Evolutionary conservation across 2,888 invertebrate species (phyloP), one percentile per base, ranked within the genome.

Genomic region (Holacanthella duospinosa): DNA sequence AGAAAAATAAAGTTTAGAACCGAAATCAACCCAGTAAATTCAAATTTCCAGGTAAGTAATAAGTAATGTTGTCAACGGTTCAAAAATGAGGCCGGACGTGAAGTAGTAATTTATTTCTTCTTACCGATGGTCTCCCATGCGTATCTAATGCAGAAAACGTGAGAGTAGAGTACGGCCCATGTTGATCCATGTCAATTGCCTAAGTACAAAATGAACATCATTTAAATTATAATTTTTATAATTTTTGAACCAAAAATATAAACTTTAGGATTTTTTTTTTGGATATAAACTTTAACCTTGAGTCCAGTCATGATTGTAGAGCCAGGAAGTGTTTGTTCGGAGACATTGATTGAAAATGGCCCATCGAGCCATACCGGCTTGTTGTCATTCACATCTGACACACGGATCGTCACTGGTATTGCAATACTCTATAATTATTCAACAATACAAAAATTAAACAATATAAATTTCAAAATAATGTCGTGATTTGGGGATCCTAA

Each of bases 361-460:
- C 68, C 69, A 28, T 62, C 65, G 24, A 70, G 63, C 65, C 70
- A 70, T 57, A 56, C 57, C 16, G 71, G 70, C 3, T 62, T 64
- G 58, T 69, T 69, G 53, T 71, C 71, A 48, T 71, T 71, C 1
- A 69, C 70, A 59, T 93, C 93, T 70, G 89, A 90, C 64, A 93
- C 92, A 71, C 91, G 83, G 60, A 89, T 86, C 71, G 86, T 88
- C 43, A 89, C 86, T 1, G 89, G 89, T 75, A 89, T 87, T 63
- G 86, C 83, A 76, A 88, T 87, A 68, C 85, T 87, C 82, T 86
- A 78, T 12, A 75, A 57, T 26, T 21, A n/a, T n/a, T n/a, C n/a
- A 4, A 9, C 21, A 16, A 54, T 54, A 9, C 21, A 24, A 16
- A 54, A 54, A 54, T 43, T 43, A 43, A n/a, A n/a, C n/a, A n/a